Evolutionary conservation across 2,113 vertebrate genomes (phyloP), one percentile per base, ranked within the genome.

Genomic region (Plecotus auritus): DNA sequence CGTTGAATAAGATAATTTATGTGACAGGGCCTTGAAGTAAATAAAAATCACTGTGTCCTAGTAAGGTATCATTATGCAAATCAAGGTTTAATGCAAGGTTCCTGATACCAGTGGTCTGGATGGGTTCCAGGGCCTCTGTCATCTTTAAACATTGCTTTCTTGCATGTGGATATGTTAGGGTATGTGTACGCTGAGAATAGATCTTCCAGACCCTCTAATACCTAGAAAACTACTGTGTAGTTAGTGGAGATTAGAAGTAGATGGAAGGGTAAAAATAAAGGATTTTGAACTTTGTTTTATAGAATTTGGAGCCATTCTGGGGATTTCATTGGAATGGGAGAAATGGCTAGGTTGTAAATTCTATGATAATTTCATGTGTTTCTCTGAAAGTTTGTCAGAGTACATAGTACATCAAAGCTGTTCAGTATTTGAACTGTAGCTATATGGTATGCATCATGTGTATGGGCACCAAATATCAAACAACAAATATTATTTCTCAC

Each of bases 61-160:
- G 69, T 73, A 92, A 95, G 88, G 81, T 96, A 90, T 95, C 88
- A 94, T 95, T 96, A 97, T 96, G 85, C 85, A 96, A 97, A 96
- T 91, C 2, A 14, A 85, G 69, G 54, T 73, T 51, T 85, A 95
- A 96, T 91, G 47, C 22, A 9, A 84, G 86, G 83, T 54, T 94
- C 76, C 54, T 82, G 78, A 83, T 26, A 69, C 67, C 59, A 42
- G 89, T 5, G 91, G 89, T 89, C 92, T 96, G 93, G 76, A 88
- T 73, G 11, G 6, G 26, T 11, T 74, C 73, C 61, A 92, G 82
- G 51, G 23, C 30, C 81, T 84, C 66, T 83, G 85, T 90, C 82
- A 69, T 88, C 78, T 93, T 94, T 90, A 83, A 86, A 93, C 67
- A 76, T 49, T 0, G 11, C 17, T 35, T 9, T 77, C 32, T 82